Conservation (phyloP, 2,888 invertebrate species). For the Melanostoma mellinum region DNA sequence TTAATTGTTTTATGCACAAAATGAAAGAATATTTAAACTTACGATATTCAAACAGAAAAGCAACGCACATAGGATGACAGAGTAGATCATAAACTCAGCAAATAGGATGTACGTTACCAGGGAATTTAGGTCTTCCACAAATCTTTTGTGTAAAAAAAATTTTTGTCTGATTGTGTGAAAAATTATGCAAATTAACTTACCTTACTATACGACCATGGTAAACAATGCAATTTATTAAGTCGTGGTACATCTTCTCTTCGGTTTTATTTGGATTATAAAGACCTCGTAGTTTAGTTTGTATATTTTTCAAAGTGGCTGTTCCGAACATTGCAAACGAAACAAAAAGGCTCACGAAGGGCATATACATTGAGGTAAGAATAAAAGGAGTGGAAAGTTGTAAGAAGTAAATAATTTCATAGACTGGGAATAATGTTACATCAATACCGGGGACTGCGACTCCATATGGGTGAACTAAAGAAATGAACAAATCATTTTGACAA, state of each 20-base stretch:
- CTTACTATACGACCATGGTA: slow-evolving; percentile 73
- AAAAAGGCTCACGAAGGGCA: slow-evolving; percentile 79
- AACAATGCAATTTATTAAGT: slow-evolving; percentile 75
- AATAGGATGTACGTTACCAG: slow-evolving; percentile 78
- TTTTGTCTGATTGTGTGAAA: background rate
- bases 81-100: slow-evolving; percentile 78
- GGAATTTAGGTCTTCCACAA: slow-evolving; percentile 76
- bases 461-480: slow-evolving; percentile 77
- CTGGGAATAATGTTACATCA: slow-evolving; percentile 76
- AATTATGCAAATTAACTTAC: slow-evolving; percentile 61
- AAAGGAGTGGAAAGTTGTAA: slow-evolving; percentile 76
- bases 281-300: slow-evolving; percentile 75
- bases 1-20: slow-evolving; percentile 24
- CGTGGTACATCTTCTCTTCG: slow-evolving; percentile 72
- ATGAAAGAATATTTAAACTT: slow-evolving; percentile 57
- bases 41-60: slow-evolving; percentile 79
- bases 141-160: slow-evolving; percentile 74
- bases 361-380: slow-evolving; percentile 77
- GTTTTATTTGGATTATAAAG: slow-evolving; percentile 65
- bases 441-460: slow-evolving; percentile 78
- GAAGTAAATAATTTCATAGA: slow-evolving; percentile 78
- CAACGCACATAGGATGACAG: slow-evolving; percentile 77
- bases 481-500: too few species aligned
- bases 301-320: slow-evolving; percentile 76
- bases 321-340: slow-evolving; percentile 79